Evolutionary conservation across 2,113 vertebrate species (phyloP).

Genomic region (Hemicordylus capensis): DNA sequence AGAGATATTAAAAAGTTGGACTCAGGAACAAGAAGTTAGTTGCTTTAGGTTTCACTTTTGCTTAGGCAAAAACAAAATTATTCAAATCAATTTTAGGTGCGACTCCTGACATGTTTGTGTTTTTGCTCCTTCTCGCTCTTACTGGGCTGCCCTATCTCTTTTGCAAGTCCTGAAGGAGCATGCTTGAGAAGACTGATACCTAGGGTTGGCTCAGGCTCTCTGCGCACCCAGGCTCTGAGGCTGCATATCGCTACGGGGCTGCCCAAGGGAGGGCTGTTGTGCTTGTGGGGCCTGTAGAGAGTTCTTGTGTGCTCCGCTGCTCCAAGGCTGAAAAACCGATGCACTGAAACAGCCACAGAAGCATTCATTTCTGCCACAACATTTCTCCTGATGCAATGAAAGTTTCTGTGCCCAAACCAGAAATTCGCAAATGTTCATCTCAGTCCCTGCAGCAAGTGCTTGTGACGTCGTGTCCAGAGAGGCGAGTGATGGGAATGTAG

Average conservation of each 20-base stretch:
- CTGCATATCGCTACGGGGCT: neutral
- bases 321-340: neutral
- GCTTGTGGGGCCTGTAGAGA: neutral
- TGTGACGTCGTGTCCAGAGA: neutral
- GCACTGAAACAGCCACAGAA: neutral
- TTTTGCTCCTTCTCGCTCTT: neutral
- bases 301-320: neutral
- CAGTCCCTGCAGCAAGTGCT: neutral
- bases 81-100: no score
- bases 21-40: no score
- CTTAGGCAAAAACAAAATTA: no score
- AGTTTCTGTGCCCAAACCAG: neutral
- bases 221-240: neutral
- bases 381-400: neutral
- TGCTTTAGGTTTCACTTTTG: no score
- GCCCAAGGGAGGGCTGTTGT: neutral
- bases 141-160: neutral
- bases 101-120: no score
- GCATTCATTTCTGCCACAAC: neutral
- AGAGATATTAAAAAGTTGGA: no score
- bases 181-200: no score
- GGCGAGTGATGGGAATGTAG: neutral
- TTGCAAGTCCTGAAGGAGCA: neutral
- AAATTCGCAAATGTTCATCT: neutral
- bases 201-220: neutral